Base-by-base conservation (phyloP, 1,140 invertebrate genomes). In the Lepidurus apus region DNA sequence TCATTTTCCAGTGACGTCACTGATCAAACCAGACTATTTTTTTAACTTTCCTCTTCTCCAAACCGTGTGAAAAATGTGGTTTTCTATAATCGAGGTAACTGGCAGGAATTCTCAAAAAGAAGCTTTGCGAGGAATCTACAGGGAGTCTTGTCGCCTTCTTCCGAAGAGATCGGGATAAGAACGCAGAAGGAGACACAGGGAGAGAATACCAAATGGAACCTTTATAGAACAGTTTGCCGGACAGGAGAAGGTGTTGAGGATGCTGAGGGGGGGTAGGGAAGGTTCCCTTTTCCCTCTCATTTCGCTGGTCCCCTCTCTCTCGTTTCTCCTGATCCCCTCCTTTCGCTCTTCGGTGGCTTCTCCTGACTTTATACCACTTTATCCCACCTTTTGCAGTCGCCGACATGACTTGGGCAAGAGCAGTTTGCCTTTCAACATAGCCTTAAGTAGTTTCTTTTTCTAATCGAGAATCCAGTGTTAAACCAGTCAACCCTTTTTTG, bases 181-280 rank as follows among this genome's bases (percentile, higher is more conserved):
- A 21, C 17, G 53, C 17, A 65, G 17, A 65, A 65, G 21, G 53
- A 13, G 21, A 65, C 47, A 65, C 17, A 13, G 53, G 21, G 34
- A 13, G 53, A 65, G 53, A 65, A 65, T n/a, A 65, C n/a, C 53
- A n/a, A n/a, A 65, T 65, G 53, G 53, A 65, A 65, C 53, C 53
- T 65, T 65, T 65, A 65, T 65, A 65, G 21, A 65, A 65, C 13
- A 13, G 21, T 13, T 65, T 65, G 53, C 53, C 21, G 53, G 53
- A 65, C 53, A 65, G 53, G 53, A 65, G 17, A 65, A 65, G 53
- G 53, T 65, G 53, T 65, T 65, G 21, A 65, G 21, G 53, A 65
- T 65, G 53, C 53, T 65, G 34, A 34, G 4, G 53, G 53, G 53
- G 53, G 53, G 53, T 65, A 65, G 21, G 26, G 34, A 21, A 65